Evolutionary conservation across 2,797 vertebrate genomes (phyloP).

Genomic region (Catharus ustulatus): DNA sequence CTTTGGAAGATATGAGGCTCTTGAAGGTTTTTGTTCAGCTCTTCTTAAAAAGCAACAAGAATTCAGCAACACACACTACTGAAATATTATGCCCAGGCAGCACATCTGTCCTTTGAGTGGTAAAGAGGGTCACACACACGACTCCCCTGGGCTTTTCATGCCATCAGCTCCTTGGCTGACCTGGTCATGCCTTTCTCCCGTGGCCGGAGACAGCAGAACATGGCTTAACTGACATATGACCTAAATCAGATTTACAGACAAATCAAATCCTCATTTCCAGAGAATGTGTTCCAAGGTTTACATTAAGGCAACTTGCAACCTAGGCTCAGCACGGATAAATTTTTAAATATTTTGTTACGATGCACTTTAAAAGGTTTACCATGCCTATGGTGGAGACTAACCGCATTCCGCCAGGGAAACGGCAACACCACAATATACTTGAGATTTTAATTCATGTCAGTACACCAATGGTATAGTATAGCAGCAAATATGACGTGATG

Average conservation of each 20-base stretch:
- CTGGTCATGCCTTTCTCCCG: background rate
- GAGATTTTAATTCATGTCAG: background rate
- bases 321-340: background rate
- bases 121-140: background rate
- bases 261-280: constrained; percentile 34
- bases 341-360: background rate
- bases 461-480: background rate
- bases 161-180: constrained; percentile 21
- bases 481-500: background rate
- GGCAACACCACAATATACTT: background rate
- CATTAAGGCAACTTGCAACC: constrained; percentile 39
- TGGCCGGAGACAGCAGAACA: background rate
- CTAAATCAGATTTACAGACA: constrained; percentile 61
- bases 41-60: background rate
- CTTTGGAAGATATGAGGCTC: background rate
- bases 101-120: background rate
- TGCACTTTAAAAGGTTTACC: background rate
- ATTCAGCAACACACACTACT: background rate
- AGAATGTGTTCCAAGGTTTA: constrained; percentile 44
- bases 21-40: background rate
- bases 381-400: background rate
- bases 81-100: background rate
- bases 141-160: background rate
- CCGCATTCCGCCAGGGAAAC: background rate
- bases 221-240: constrained; percentile 47